These are phyloP conservation scores for Lineus longissimus DNA, from an alignment of 1,140 invertebrate genomes.

Conservation along the genomic window DNA sequence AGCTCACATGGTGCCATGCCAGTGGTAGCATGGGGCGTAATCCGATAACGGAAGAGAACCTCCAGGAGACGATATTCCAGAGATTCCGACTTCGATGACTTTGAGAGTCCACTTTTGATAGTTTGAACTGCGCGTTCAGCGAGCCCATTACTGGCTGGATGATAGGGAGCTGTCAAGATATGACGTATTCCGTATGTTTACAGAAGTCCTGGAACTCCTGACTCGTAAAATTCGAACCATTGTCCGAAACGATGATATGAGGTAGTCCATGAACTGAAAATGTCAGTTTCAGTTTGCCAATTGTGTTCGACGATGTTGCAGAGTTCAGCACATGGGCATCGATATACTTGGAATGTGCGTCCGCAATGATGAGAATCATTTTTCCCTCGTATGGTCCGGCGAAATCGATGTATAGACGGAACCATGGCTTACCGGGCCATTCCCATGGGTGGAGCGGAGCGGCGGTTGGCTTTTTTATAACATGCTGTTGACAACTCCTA, in stretches of 20 bases:
- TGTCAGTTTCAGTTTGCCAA: constrained; percentile 9
- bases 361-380: constrained; percentile 51
- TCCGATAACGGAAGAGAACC: constrained; percentile 12
- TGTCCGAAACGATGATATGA: constrained; percentile 39
- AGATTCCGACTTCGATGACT: background rate
- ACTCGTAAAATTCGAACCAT: constrained; percentile 42
- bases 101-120: constrained; percentile 13
- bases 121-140: constrained; percentile 19
- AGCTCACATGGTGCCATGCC: constrained; percentile 19
- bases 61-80: background rate
- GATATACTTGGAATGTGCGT: constrained; percentile 52
- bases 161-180: constrained; percentile 24
- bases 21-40: constrained; percentile 18
- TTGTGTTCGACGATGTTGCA: constrained; percentile 16
- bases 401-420: constrained; percentile 56
- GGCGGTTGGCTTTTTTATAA: constrained; percentile 23
- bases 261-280: constrained; percentile 28
- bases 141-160: constrained; percentile 32
- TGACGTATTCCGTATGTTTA: constrained; percentile 31
- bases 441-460: constrained; percentile 38
- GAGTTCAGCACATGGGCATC: constrained; percentile 30
- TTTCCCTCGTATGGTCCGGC: constrained; percentile 49
- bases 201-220: constrained; percentile 37
- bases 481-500: constrained; percentile 28
- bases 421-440: constrained; percentile 47